Base-by-base conservation (phyloP, 2,113 vertebrate species). In the Eulemur rufifrons region DNA sequence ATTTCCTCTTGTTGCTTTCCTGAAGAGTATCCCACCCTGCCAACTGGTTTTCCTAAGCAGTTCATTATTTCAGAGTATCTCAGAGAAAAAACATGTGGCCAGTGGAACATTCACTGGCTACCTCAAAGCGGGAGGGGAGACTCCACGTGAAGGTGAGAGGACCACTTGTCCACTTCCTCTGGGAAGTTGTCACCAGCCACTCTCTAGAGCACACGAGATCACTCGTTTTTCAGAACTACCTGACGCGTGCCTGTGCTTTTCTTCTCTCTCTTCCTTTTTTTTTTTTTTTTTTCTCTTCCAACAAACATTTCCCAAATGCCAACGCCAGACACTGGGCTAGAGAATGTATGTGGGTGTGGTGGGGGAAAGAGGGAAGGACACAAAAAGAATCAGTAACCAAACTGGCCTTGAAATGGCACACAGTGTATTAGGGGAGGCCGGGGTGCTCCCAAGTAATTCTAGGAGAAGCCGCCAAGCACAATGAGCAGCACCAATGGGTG, bases 131-230 rank as follows among this genome's bases (percentile, higher is more conserved):
- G 37, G 21, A 56, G 23, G 63, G 12, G 4, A 47, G 73, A 69
- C 14, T 37, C 9, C 15, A 2, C 0, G 1, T 18, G 54, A 32
- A 14, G 9, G 56, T 0, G 34, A 73, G 18, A 50, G 42, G n/a
- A 18, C 15, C n/a, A 5, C 34, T 9, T 18, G 15, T n/a, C 10
- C 18, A 10, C 29, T n/a, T 82, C 47, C 6, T 66, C 63, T 29
- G n/a, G 54, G 54, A 78, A 56, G 21, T 2, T 12, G 27, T 21
- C 32, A 25, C 29, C 52, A 21, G 37, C 45, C 25, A 32, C n/a
- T 82, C 17, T 54, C 27, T 8, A 15, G 71, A 56, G n/a, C 29
- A 45, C 14, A 32, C 0, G 5, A 17, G 5, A 17, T 34, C 34
- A 37, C 29, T 54, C 34, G 56, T 85, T 80, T 94, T 68, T 94